phyloP scores from a whole-genome alignment of 2,888 invertebrate species.

The Flabesymbios commensalis region DNA sequence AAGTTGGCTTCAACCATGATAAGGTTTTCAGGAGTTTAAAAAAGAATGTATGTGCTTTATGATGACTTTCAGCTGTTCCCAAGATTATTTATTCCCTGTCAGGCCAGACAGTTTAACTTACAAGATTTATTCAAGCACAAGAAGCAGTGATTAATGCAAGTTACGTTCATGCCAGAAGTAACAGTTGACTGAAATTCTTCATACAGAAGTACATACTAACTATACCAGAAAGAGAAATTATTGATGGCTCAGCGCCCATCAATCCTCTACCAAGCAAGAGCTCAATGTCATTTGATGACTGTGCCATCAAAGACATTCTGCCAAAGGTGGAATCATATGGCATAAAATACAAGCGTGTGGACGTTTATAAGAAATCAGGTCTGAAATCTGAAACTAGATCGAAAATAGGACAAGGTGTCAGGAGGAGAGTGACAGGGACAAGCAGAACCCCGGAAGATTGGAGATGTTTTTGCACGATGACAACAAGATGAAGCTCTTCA shows the following conservation, averaged over 20 bases:
- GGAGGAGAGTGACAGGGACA: not conserved
- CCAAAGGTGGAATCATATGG: conserved; percentile 9
- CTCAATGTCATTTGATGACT: conserved; percentile 24
- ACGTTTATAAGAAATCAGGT: conserved; percentile 5
- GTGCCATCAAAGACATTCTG: conserved; percentile 14
- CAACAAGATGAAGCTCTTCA: conserved; percentile 23
- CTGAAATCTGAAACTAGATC: conserved; percentile 2
- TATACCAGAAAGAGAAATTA: conserved; percentile 15
- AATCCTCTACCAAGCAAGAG: conserved; percentile 11
- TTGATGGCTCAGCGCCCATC: conserved; percentile 23
- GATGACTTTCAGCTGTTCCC: not conserved
- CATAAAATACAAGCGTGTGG: conserved; percentile 19
- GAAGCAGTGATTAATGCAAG: conserved; percentile 2
- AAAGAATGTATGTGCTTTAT: not conserved
- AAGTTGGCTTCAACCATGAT: not conserved
- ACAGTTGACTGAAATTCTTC: conserved; percentile 19
- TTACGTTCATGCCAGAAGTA: conserved; percentile 25
- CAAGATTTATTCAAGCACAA: not conserved
- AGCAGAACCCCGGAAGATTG: not conserved
- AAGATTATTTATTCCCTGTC: not conserved
- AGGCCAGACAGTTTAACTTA: not conserved
- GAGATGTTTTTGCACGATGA: not conserved
- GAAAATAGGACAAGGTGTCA: not conserved
- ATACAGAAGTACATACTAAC: conserved; percentile 13
- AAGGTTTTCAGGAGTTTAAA: not conserved